Evolutionary conservation across 2,113 vertebrate genomes (phyloP).

Genomic region (Rhinolophus sinicus): DNA sequence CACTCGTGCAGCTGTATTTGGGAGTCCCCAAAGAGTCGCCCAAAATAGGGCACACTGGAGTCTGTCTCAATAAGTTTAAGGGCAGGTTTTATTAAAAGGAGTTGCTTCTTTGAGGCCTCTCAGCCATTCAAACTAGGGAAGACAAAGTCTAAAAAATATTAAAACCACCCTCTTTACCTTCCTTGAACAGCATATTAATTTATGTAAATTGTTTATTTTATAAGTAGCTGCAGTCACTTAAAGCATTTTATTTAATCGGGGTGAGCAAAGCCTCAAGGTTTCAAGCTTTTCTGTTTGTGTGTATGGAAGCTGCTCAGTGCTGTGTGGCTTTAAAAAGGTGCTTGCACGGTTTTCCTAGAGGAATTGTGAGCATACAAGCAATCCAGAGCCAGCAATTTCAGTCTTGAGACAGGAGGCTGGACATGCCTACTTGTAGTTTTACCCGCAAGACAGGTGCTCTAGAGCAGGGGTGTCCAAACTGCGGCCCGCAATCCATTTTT

Average conservation of each 20-base stretch:
- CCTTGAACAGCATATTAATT: not conserved
- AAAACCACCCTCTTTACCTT: not conserved
- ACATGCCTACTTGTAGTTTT: not conserved
- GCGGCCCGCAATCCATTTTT: too few relatives aligned
- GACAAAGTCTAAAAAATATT: not conserved
- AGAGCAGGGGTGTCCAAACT: too few relatives aligned
- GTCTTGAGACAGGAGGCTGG: not conserved
- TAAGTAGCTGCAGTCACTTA: not conserved
- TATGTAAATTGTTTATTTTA: not conserved
- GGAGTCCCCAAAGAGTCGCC: not conserved
- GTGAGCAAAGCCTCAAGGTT: constrained; percentile 36
- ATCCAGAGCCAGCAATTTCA: not conserved
- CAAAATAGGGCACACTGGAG: not conserved
- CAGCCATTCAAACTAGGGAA: not conserved
- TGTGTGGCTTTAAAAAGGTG: not conserved
- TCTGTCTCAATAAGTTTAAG: not conserved
- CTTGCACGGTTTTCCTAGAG: not conserved
- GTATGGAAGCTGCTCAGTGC: not conserved
- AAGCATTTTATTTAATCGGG: constrained; percentile 24
- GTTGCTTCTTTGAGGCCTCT: not conserved
- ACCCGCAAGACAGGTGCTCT: not conserved
- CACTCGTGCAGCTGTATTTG: accelerated
- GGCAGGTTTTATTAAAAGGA: not conserved
- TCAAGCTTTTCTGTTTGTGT: not conserved
- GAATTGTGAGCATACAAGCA: not conserved